Conservation (phyloP, 1,140 invertebrate species). For the Hirudo medicinalis region DNA sequence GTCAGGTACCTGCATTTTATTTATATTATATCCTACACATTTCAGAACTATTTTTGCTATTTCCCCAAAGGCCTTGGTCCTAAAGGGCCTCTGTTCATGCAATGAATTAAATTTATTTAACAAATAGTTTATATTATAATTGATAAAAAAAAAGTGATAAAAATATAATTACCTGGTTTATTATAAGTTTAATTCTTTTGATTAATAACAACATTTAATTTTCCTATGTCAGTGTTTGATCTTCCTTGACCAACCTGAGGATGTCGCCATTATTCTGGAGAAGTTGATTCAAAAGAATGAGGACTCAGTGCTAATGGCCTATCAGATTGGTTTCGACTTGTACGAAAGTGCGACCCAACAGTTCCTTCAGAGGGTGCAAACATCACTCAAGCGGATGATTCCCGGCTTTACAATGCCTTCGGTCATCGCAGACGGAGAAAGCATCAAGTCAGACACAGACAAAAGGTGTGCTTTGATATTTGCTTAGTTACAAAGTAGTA, state of each 20-base stretch:
- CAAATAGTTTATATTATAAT: not conserved
- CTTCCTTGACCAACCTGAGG: constrained; percentile 79
- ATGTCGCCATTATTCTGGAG: constrained; percentile 78
- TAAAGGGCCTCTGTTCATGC: too few relatives aligned
- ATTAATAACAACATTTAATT: not conserved
- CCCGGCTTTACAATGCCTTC: constrained; percentile 28
- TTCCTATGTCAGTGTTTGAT: constrained; percentile 65
- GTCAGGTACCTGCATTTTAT: constrained; percentile 30
- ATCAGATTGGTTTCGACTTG: constrained; percentile 96
- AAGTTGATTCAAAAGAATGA: constrained; percentile 66
- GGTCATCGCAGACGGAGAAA: not conserved
- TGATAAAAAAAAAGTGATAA: too few relatives aligned
- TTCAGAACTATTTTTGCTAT: too few relatives aligned
- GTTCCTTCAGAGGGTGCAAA: constrained; percentile 67
- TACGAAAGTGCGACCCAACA: constrained; percentile 98
- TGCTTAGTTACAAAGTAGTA: not conserved
- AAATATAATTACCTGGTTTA: too few relatives aligned
- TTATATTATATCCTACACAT: too few relatives aligned
- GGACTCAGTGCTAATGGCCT: constrained; percentile 71
- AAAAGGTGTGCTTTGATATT: not conserved
- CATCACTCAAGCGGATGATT: constrained; percentile 32
- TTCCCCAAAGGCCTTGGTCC: too few relatives aligned
- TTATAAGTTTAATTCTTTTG: not conserved
- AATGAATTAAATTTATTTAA: too few relatives aligned
- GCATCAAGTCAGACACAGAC: not conserved